These are phyloP conservation scores for Hemichromis elongatus DNA, from an alignment of 2,113 vertebrate species.

Conservation along the genomic window DNA sequence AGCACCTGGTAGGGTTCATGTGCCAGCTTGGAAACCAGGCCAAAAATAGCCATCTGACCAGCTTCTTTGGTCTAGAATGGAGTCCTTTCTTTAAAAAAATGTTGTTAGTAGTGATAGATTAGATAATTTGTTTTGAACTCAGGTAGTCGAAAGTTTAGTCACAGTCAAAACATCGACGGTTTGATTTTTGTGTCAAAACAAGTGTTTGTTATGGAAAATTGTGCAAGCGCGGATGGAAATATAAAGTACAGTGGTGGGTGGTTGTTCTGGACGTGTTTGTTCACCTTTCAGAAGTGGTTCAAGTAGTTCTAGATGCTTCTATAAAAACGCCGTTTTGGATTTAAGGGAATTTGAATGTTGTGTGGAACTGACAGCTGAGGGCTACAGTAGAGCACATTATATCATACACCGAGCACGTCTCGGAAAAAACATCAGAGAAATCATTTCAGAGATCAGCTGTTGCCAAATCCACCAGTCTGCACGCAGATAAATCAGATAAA, in stretches of 20 bases:
- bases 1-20: constrained; percentile 48
- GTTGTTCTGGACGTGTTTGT: not conserved
- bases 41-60: constrained; percentile 39
- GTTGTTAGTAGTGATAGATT: not conserved
- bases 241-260: not conserved
- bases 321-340: not conserved
- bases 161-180: not conserved
- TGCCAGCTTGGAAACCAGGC: constrained; percentile 43
- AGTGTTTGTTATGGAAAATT: not conserved
- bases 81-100: not conserved
- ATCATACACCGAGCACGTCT: not conserved
- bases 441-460: not conserved
- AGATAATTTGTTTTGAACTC: not conserved
- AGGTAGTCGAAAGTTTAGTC: not conserved
- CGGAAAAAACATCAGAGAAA: not conserved
- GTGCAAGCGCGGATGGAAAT: not conserved
- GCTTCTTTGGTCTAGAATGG: not conserved
- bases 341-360: not conserved
- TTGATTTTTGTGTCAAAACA: not conserved
- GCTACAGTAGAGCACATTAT: not conserved
- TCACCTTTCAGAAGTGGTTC: not conserved
- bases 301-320: not conserved
- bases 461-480: not conserved
- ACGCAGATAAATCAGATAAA: no score
- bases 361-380: not conserved